Evolutionary conservation across 2,113 vertebrate genomes (phyloP), one percentile per base, ranked within the genome.

Genomic region (Chrysemys picta): DNA sequence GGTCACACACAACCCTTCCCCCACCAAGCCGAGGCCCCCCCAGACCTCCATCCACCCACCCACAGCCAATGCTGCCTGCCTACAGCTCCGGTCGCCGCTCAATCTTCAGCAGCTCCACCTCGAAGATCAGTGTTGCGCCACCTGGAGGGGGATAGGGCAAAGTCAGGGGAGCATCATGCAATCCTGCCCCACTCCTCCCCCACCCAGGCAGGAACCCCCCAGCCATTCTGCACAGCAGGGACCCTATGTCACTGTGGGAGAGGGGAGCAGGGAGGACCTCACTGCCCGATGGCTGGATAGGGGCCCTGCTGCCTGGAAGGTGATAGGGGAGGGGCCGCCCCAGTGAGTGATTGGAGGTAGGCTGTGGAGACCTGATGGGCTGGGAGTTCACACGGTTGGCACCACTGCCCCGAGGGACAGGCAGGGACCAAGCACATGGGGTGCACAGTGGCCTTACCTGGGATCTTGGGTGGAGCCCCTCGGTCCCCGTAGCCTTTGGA

Each of bases 401-500:
- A n/a, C 62, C 8, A 35, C 35, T 35, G 8, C 16, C 14, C 31
- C 29, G 2, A 69, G 62, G 29, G 59, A 65, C 8, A 72, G 38
- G n/a, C 72, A 10, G 38, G 38, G 72, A 42, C n/a, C n/a, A 76
- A 14, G 42, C 22, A 75, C 25, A 69, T 12, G 24, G 47, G 38
- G 38, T 50, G 5, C 45, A 54, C 24, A 35, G 47, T 10, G 1
- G 29, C 29, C 83, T 96, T 97, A 98, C 98, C 98, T 98, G 99
- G 99, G 81, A 99, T 99, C 98, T 99, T 99, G 10, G 99, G 99
- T 0, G 99, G 99, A 14, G 99, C 99, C 57, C 99, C 99, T 78
- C 99, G 97, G 83, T 99, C 99, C 85, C 99, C 99, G 87, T 99
- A 99, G 57, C 99, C 99, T 98, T 92, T 72, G 31, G 86, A 62